These are phyloP conservation scores for Pseudoatta argentina DNA, from an alignment of 1,140 invertebrate species.

Conservation along the genomic window DNA sequence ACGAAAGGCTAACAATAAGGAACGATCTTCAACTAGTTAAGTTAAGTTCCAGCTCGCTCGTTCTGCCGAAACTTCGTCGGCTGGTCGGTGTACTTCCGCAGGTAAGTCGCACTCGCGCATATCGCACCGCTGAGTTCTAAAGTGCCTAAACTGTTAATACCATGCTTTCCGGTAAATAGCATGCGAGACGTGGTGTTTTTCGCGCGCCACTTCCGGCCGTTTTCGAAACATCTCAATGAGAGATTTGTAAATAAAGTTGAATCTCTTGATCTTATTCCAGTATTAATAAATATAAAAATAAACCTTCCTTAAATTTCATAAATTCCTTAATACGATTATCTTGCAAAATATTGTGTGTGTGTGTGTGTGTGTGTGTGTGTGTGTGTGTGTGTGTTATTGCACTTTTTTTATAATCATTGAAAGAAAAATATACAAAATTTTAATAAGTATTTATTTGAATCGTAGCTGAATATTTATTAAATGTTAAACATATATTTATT, in stretches of 20 bases:
- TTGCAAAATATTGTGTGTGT: neutral
- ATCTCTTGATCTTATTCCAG: neutral
- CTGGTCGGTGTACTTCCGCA: constrained; percentile 75
- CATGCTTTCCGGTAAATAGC: constrained; percentile 69
- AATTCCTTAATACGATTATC: neutral
- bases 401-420: no score
- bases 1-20: constrained; percentile 80
- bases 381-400: neutral
- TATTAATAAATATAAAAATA: neutral
- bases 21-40: constrained; percentile 80
- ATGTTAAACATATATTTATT: no score
- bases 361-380: no score
- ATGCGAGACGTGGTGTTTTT: constrained; percentile 43
- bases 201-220: neutral
- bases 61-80: constrained; percentile 76
- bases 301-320: no score
- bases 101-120: constrained; percentile 80
- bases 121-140: constrained; percentile 75
- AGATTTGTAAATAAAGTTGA: neutral
- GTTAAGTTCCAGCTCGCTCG: constrained; percentile 80
- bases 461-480: no score
- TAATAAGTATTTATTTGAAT: no score
- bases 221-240: neutral
- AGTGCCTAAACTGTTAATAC: constrained; percentile 74
- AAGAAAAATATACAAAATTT: no score